Evolutionary conservation across 2,113 vertebrate species (phyloP), one percentile per base, ranked within the genome.

Genomic region (Aramus guarauna): DNA sequence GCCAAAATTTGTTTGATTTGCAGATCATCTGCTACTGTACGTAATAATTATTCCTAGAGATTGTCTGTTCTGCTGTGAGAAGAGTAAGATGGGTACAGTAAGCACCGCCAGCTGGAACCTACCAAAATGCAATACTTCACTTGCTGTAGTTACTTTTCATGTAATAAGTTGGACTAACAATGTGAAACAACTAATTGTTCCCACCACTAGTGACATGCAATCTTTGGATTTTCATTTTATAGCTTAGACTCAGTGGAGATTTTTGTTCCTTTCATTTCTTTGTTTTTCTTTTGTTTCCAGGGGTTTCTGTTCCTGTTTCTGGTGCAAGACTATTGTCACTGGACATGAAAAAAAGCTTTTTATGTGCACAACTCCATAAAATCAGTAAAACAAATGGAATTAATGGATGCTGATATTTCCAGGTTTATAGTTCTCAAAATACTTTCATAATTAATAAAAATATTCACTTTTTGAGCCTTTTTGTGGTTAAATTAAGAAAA

Each of bases 1-100:
- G 30, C 16, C 71, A 87, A 78, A 55, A 48, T 76, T 88, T 90
- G 8, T 74, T 79, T 88, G 53, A 80, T 92, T 92, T 95, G 78
- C 63, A 94, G 63, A 55, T 89, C 27, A 67, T 30, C 83, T 83
- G 9, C 9, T 76, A 58, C 20, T 72, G 22, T 66, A 68, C 3
- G 82, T 92, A 43, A 94, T 64, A 82, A n/a, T 88, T 86, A 64
- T 81, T 43, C 55, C 15, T 73, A 59, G 30, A 59, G 10, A 91
- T 90, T 60, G 16, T 76, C 34, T 78, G 4, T 37, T 86, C 50
- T 84, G 63, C 23, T 85, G 10, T 63, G 6, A 47, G 91, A 32
- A 66, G 32, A 74, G 14, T n/a, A 58, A 27, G 27, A 8, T 60
- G 89, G 9, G 2, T 59, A 37, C 14, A 22, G 6, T 23, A 72